These are phyloP conservation scores for Phycodurus eques DNA, from an alignment of 2,113 vertebrate species.

Conservation along the genomic window DNA sequence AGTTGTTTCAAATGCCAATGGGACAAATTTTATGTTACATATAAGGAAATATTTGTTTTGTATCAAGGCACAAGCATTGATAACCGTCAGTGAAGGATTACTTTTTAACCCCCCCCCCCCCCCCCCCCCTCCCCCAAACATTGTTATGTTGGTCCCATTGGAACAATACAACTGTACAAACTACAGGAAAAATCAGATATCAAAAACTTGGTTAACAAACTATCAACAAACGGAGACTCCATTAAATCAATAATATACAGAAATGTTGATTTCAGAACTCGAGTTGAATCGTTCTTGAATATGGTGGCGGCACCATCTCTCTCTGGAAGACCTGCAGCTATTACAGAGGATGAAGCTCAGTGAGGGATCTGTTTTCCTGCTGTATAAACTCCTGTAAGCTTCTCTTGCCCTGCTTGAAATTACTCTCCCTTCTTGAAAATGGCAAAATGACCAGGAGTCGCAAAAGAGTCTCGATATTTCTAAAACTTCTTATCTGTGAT, in stretches of 20 bases:
- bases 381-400: constrained; percentile 68
- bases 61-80: constrained; percentile 79
- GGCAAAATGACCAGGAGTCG: constrained; percentile 74
- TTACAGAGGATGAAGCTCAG: constrained; percentile 72
- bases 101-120: constrained; percentile 18
- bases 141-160: constrained; percentile 73
- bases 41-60: constrained; percentile 61
- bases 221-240: constrained; percentile 48
- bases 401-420: constrained; percentile 68
- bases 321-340: constrained; percentile 39
- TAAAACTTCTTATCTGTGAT: constrained; percentile 68
- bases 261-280: constrained; percentile 42
- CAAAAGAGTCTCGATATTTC: constrained; percentile 75
- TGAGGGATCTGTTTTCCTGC: constrained; percentile 56
- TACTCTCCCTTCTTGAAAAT: constrained; percentile 70
- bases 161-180: constrained; percentile 70
- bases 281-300: constrained; percentile 54
- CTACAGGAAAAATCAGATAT: constrained; percentile 48
- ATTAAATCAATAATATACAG: constrained; percentile 62
- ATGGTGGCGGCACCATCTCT: constrained; percentile 48
- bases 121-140: not conserved
- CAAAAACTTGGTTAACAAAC: constrained; percentile 37
- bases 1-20: constrained; percentile 56
- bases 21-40: constrained; percentile 55
- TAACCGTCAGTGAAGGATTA: constrained; percentile 57